Conservation (phyloP, 2,113 vertebrate species). For the Actenoides lindsayi region DNA sequence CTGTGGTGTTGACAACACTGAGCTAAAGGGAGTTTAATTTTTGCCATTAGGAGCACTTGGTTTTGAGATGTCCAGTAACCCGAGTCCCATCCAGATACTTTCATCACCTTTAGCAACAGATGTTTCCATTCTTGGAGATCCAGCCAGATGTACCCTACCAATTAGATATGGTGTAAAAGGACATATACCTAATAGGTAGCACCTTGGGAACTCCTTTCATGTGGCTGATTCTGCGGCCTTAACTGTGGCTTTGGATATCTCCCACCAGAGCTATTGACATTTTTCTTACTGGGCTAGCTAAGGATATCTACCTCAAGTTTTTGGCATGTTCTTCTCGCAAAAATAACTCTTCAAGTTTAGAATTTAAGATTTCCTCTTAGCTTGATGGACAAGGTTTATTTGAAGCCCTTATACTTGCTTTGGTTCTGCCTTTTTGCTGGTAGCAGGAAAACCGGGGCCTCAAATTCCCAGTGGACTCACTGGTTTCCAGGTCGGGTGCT, state of each 20-base stretch:
- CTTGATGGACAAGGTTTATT: neutral
- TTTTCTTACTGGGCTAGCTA: neutral
- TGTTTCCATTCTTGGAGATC: slow-evolving; percentile 18
- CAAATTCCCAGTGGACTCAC: neutral
- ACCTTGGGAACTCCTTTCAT: slow-evolving; percentile 14
- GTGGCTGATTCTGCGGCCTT: neutral
- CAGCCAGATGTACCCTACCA: neutral
- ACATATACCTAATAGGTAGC: neutral
- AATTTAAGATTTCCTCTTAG: neutral
- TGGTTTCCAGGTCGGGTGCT: neutral
- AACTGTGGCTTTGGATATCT: neutral
- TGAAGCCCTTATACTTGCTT: neutral
- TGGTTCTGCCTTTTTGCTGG: neutral
- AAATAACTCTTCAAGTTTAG: neutral
- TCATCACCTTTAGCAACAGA: slow-evolving; percentile 12
- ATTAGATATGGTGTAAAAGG: neutral
- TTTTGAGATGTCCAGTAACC: neutral
- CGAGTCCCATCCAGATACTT: slow-evolving; percentile 22
- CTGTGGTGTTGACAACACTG: neutral
- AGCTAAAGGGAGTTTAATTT: neutral
- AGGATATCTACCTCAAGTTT: neutral
- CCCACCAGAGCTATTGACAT: neutral
- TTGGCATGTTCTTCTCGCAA: neutral
- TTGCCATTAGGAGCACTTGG: neutral
- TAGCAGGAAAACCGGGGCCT: neutral